Evolutionary conservation across 1,140 invertebrate genomes (phyloP).

Genomic region (Anastatus disparis): DNA sequence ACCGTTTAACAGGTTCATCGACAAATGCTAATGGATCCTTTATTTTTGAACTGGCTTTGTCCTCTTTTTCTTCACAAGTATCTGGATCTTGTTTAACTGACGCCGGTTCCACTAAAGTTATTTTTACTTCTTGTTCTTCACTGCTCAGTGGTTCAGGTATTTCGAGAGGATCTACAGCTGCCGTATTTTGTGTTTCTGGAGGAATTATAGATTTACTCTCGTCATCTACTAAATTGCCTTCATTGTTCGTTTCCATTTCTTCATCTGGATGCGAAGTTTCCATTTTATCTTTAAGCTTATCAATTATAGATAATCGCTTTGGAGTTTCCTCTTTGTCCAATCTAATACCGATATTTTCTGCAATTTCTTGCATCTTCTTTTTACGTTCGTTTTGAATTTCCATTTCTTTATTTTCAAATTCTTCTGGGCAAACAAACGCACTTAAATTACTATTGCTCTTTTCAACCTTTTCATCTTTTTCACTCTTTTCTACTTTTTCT

Average conservation of each 20-base stretch:
- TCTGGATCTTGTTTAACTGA: slow-evolving; percentile 23
- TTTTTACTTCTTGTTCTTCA: not conserved
- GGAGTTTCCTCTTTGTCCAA: slow-evolving; percentile 48
- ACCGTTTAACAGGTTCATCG: slow-evolving; percentile 30
- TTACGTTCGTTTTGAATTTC: slow-evolving; percentile 61
- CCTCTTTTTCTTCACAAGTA: slow-evolving; percentile 29
- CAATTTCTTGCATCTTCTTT: slow-evolving; percentile 62
- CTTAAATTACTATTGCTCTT: slow-evolving; percentile 52
- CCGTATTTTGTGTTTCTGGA: not conserved
- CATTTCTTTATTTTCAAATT: slow-evolving; percentile 60
- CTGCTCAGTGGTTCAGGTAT: slow-evolving; percentile 14
- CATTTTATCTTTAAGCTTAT: slow-evolving; percentile 62
- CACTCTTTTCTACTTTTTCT: slow-evolving; percentile 6
- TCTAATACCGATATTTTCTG: slow-evolving; percentile 58
- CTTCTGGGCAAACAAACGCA: slow-evolving; percentile 61
- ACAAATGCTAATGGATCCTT: slow-evolving; percentile 49
- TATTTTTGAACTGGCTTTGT: slow-evolving; percentile 40
- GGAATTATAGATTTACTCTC: not conserved
- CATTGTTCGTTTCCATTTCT: not conserved
- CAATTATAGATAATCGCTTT: slow-evolving; percentile 56
- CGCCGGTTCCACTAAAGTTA: not conserved
- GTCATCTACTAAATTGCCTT: not conserved
- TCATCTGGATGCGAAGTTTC: slow-evolving; percentile 30
- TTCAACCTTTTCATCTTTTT: slow-evolving; percentile 8
- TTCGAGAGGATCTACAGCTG: slow-evolving; percentile 29